phyloP scores from a whole-genome alignment of 1,140 invertebrate species.

The Pseudomyrmex dendroicus region DNA sequence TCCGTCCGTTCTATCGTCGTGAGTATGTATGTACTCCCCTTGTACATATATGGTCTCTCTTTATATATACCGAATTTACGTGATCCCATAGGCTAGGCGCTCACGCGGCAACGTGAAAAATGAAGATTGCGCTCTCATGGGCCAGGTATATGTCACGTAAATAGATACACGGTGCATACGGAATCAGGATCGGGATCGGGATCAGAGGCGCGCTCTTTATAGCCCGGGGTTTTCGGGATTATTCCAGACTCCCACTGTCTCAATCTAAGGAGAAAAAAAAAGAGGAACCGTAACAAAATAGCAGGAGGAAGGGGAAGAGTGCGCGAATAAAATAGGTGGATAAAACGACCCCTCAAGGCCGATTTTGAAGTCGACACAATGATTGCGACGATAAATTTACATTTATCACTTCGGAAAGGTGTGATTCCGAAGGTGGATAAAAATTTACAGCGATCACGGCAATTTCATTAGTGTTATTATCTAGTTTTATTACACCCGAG shows the following conservation, averaged over 20 bases:
- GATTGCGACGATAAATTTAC: not conserved
- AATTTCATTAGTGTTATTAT: not conserved
- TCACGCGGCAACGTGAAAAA: constrained; percentile 53
- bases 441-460: not conserved
- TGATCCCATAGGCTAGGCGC: constrained; percentile 48
- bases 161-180: constrained; percentile 58
- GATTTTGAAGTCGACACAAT: not conserved
- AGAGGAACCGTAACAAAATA: not conserved
- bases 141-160: constrained; percentile 59
- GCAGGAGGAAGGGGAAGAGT: not conserved
- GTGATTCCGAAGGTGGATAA: too few relatives aligned
- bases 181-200: constrained; percentile 53
- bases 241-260: constrained; percentile 38
- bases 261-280: constrained; percentile 21
- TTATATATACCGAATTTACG: constrained; percentile 58
- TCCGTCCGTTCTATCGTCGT: constrained; percentile 6
- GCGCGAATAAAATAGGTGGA: not conserved
- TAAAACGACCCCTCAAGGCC: not conserved
- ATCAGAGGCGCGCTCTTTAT: constrained; percentile 51
- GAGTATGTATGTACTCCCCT: not conserved
- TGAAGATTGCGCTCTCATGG: constrained; percentile 40
- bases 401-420: not conserved
- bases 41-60: not conserved
- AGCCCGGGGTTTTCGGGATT: constrained; percentile 31
- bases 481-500: too few relatives aligned